A percentile compares a stretch with the other conserved stretches of the same genome.
Evolutionary conservation across 2,888 invertebrate genomes (phyloP).

Genomic region (Eurytoma californica): DNA sequence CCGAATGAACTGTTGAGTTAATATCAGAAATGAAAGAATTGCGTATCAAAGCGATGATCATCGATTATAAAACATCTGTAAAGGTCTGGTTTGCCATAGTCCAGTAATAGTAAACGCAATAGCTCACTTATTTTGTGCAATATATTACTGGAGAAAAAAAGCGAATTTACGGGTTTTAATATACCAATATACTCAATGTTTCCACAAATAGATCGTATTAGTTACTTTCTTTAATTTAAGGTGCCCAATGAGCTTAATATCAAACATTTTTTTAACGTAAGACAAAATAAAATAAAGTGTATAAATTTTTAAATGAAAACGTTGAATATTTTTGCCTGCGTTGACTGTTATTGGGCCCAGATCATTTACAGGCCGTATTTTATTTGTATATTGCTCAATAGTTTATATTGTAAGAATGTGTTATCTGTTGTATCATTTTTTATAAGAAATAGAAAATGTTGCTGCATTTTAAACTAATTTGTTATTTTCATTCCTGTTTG

Average conservation of each 20-base stretch:
- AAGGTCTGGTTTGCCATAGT: constrained; percentile 64
- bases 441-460: constrained; percentile 75
- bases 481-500: constrained; percentile 34
- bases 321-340: constrained; percentile 59
- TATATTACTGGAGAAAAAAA: constrained; percentile 36
- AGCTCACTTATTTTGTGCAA: constrained; percentile 55
- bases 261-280: constrained; percentile 49
- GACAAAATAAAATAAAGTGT: constrained; percentile 26
- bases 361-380: constrained; percentile 68
- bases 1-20: constrained; percentile 58
- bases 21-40: constrained; percentile 56
- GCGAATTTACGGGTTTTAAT: constrained; percentile 10
- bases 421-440: constrained; percentile 75
- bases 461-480: constrained; percentile 69
- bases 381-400: constrained; percentile 75
- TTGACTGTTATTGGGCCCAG: constrained; percentile 72
- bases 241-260: constrained; percentile 52
- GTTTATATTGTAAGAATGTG: constrained; percentile 74
- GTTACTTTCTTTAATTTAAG: constrained; percentile 45
- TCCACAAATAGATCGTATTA: constrained; percentile 13
- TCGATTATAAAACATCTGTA: constrained; percentile 54
- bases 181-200: constrained; percentile 46
- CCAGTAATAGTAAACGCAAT: constrained; percentile 65
- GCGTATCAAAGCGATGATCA: constrained; percentile 53
- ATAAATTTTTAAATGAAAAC: constrained; percentile 43